Evolutionary conservation across 2,888 invertebrate genomes (phyloP), one percentile per base, ranked within the genome.

Genomic region (Ormyrus pomaceus): DNA sequence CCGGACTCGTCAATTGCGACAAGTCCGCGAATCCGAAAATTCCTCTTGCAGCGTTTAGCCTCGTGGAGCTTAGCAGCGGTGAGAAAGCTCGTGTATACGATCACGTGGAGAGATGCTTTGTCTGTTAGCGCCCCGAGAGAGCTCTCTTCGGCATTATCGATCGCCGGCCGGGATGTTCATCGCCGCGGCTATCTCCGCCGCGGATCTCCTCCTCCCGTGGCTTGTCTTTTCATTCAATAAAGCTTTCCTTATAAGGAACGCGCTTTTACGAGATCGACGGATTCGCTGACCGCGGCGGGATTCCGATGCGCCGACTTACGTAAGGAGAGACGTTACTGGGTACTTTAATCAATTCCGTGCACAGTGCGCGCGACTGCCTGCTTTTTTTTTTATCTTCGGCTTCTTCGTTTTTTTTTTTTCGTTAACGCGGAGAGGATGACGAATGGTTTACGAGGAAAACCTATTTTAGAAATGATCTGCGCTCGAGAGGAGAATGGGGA

Each of bases 161-260:
- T 34, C 34, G 34, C 34, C 34, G 34, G 34, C 34, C 34, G 34
- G 75, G 79, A 80, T 76, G 76, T 66, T 76, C 75, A 76, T 76
- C 76, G 76, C 65, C 75, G 48, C 46, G 59, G 46, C 61, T 68
- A 13, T 70, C 70, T 19, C 2, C 13, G 56, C 69, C 62, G 34
- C 8, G 9, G 48, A 58, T 61, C 55, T 70, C 58, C 58, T 11
- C 13, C 48, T 68, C 55, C 7, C 1, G 7, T 65, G 56, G 10
- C 64, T 45, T 19, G 6, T 76, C 55, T 55, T 69, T 75, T 69
- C 68, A 61, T 73, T 62, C 76, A 68, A 72, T 80, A 66, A 72
- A 70, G 53, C 66, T 62, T 64, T 70, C 76, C 75, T 80, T 76
- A 59, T 58, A 71, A 76, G 76, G 71, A 53, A 66, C n/a, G 48